Conservation (phyloP, 2,113 vertebrate genomes). For the Proteles cristata region DNA sequence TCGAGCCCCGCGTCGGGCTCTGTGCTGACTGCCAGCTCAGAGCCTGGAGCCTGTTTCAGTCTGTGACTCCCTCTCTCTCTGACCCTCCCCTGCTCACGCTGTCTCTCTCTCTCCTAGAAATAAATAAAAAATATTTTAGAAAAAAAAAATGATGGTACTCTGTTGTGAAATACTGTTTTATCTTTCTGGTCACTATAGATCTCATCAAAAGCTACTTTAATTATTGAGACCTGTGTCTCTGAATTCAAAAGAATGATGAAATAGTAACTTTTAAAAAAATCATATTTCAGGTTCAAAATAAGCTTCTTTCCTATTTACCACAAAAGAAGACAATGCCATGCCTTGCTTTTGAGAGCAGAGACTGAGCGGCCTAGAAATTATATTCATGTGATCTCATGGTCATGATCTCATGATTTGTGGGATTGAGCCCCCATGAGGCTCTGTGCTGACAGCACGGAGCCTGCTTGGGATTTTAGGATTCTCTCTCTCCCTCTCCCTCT, state of each 20-base stretch:
- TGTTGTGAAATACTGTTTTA: slow-evolving; percentile 36
- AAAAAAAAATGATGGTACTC: not conserved
- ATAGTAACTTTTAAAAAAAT: slow-evolving; percentile 1
- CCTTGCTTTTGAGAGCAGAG: not conserved
- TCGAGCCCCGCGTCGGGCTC: too few species aligned
- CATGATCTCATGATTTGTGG: too few species aligned
- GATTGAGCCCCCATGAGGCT: too few species aligned
- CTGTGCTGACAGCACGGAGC: too few species aligned
- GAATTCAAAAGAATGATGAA: not conserved
- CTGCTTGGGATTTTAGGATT: too few species aligned
- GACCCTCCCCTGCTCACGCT: too few species aligned
- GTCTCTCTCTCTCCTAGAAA: too few species aligned
- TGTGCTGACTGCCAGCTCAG: too few species aligned
- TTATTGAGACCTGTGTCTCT: not conserved
- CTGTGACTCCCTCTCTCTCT: too few species aligned
- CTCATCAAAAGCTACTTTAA: not conserved
- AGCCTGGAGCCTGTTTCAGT: too few species aligned
- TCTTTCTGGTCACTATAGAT: not conserved
- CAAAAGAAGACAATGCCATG: not conserved
- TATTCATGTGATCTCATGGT: not conserved
- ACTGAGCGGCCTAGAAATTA: not conserved
- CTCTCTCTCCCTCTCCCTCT: too few species aligned
- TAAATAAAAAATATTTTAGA: too few species aligned
- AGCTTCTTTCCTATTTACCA: not conserved
- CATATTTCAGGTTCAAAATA: not conserved